These are phyloP conservation scores for Aphidius ervi DNA, from an alignment of 1,140 invertebrate species.

Conservation along the genomic window DNA sequence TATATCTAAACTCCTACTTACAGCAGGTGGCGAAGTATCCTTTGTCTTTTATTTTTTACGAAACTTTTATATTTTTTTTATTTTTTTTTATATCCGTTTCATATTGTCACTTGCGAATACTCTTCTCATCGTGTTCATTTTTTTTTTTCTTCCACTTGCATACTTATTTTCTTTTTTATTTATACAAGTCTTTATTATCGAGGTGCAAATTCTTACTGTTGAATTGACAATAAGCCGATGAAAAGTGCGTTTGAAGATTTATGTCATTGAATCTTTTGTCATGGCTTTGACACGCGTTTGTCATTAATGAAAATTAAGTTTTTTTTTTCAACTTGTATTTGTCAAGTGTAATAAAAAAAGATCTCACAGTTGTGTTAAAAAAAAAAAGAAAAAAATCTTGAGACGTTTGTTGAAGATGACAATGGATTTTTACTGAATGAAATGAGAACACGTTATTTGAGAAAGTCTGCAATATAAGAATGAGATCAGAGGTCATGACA, in stretches of 20 bases:
- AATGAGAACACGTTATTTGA: too few species aligned
- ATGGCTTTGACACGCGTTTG: too few species aligned
- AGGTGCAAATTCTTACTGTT: constrained; percentile 5
- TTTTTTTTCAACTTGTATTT: too few species aligned
- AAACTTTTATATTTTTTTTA: neutral
- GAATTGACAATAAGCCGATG: constrained; percentile 13
- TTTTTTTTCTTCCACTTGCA: neutral
- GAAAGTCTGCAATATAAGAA: neutral
- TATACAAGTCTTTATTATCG: neutral
- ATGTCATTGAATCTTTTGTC: neutral
- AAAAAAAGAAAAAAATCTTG: too few species aligned
- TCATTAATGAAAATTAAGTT: too few species aligned
- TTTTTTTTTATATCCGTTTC: neutral
- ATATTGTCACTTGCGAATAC: neutral
- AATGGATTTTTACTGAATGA: too few species aligned
- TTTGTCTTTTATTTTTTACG: constrained; percentile 5
- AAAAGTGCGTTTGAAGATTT: constrained; percentile 11
- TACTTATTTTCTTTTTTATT: constrained; percentile 4
- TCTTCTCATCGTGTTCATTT: neutral
- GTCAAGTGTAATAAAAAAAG: too few species aligned
- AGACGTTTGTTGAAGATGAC: too few species aligned
- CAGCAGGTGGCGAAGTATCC: constrained; percentile 8
- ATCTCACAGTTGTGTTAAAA: too few species aligned
- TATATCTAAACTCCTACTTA: neutral
- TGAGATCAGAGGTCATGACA: constrained; percentile 2